These are phyloP conservation scores for Apostichopus japonicus DNA, from an alignment of 35 echinoderm and acorn worm species.

Conservation along the genomic window DNA sequence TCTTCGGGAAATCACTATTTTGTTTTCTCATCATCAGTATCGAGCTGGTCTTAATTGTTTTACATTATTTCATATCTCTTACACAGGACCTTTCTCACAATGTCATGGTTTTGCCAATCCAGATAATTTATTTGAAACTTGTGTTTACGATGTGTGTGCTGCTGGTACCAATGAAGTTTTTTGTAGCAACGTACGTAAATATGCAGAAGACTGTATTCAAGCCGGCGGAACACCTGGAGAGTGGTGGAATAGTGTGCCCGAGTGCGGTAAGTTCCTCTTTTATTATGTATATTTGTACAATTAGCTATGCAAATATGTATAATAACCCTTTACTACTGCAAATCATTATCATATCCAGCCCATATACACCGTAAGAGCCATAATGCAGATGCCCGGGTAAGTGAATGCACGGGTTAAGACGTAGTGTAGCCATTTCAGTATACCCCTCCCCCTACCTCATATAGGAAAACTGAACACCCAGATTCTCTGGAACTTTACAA, in stretches of 20 bases:
- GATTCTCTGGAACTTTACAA: no score
- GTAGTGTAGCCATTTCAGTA: no score
- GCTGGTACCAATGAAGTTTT: not conserved
- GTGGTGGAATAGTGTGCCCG: not conserved
- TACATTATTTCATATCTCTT: not conserved
- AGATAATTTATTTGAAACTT: not conserved
- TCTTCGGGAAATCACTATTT: not conserved
- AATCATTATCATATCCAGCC: no score
- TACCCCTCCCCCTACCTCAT: no score
- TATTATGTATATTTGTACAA: no score
- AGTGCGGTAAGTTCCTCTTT: not conserved
- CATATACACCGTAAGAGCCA: no score
- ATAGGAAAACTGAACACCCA: no score
- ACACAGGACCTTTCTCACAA: not conserved
- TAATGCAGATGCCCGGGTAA: no score
- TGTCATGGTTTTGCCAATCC: constrained; percentile 7
- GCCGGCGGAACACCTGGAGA: not conserved
- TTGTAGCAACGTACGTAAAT: not conserved
- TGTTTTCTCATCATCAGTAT: not conserved
- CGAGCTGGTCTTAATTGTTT: not conserved
- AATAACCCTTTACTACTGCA: no score
- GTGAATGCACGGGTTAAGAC: no score
- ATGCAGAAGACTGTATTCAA: not conserved
- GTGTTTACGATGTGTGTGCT: constrained; percentile 3
- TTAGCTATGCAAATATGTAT: no score